Evolutionary conservation across 2,797 vertebrate species (phyloP).

Genomic region (Crax fasciolata): DNA sequence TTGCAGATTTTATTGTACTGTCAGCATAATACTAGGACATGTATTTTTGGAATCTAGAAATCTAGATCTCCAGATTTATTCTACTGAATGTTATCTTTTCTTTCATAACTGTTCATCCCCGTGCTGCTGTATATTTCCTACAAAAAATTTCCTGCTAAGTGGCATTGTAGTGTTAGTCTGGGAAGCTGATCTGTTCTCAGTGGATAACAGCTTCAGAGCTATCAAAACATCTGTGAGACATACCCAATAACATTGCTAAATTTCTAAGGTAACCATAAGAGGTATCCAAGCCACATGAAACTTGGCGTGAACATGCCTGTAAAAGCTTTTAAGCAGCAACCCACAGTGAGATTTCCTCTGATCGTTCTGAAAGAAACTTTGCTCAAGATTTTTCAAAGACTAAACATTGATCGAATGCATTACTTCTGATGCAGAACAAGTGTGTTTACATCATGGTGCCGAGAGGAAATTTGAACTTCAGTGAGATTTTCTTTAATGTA

Average conservation of each 20-base stretch:
- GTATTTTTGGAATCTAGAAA: not conserved
- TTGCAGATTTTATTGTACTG: not conserved
- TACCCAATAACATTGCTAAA: not conserved
- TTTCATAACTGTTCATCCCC: not conserved
- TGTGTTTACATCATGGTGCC: constrained; percentile 32
- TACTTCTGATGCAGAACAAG: constrained; percentile 66
- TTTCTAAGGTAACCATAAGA: not conserved
- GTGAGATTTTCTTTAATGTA: constrained; percentile 14
- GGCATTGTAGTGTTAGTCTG: not conserved
- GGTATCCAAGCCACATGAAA: not conserved
- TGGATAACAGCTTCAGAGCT: not conserved
- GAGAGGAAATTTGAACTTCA: constrained; percentile 9
- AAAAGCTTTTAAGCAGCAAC: constrained; percentile 57
- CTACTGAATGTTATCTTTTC: not conserved
- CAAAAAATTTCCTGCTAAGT: not conserved
- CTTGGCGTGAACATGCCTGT: not conserved
- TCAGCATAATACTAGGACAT: not conserved
- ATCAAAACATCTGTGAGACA: not conserved
- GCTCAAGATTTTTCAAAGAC: constrained; percentile 65
- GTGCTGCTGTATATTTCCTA: not conserved
- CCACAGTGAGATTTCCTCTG: constrained; percentile 53
- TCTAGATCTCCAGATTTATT: not conserved
- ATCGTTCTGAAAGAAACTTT: constrained; percentile 56
- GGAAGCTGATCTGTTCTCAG: not conserved
- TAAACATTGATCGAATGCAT: constrained; percentile 28